phyloP scores from a whole-genome alignment of 2,797 vertebrate species.

The Onychomys torridus region DNA sequence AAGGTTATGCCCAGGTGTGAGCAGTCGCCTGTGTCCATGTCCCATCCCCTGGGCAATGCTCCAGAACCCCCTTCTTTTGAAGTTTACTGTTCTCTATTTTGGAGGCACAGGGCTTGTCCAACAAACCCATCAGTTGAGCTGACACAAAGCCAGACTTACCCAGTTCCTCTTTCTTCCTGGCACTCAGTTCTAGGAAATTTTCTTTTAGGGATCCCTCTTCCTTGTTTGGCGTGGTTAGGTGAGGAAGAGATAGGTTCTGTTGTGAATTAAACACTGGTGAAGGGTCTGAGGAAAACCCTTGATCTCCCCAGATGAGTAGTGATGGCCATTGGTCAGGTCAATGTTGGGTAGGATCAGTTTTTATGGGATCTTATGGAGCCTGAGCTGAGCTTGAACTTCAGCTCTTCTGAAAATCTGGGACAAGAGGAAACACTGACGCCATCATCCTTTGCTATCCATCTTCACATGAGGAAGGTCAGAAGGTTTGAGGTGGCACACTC shows the following conservation, averaged over 20 bases:
- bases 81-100: background rate
- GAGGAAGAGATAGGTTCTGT: background rate
- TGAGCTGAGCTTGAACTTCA: background rate
- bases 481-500: background rate
- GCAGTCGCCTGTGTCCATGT: accelerated
- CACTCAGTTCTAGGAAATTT: background rate
- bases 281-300: background rate
- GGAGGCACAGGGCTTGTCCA: background rate
- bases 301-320: background rate
- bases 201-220: background rate
- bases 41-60: background rate
- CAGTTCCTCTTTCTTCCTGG: background rate
- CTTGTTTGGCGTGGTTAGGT: background rate
- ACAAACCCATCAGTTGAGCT: background rate
- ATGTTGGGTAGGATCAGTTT: background rate
- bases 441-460: background rate
- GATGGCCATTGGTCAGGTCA: background rate
- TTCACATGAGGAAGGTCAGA: background rate
- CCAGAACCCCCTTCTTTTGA: background rate
- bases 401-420: background rate
- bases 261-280: background rate
- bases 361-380: accelerated
- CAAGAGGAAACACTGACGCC: background rate
- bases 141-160: background rate
- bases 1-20: background rate